Evolutionary conservation across 1,140 invertebrate genomes (phyloP), one percentile per base, ranked within the genome.

Genomic region (Listronotus oregonensis): DNA sequence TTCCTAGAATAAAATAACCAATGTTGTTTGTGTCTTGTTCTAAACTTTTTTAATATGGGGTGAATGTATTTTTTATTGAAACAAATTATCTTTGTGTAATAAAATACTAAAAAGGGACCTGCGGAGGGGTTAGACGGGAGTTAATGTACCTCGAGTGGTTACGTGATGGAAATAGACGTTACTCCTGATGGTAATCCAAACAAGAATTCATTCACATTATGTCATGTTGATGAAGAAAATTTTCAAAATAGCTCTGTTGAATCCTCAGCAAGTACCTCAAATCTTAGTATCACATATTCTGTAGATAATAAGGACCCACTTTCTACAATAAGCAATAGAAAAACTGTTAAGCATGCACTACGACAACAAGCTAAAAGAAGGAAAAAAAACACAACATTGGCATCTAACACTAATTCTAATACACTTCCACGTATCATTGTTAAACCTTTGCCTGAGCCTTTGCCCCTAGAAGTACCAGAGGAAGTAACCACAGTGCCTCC

Each of bases 301-400:
- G 21, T 66, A 66, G 64, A 47, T 37, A 44, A 59, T 14, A 60
- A 54, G 17, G 55, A 57, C 21, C 18, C 31, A 15, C 44, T 54
- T 52, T 32, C 65, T 42, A 67, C 58, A n/a, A 58, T 46, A 54
- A 64, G 57, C 49, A 77, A 47, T 57, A 77, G 74, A 75, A 86
- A 86, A 75, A 85, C 86, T 12, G 85, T 88, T 47, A 89, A 89
- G 74, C 87, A 89, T 80, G 87, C 87, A 55, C 71, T 90, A 62
- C 84, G 88, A 73, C 90, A 92, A 79, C 90, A 92, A 74, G 90
- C 90, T 14, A 91, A 91, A 80, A 90, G 62, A 82, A 90, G 69
- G 84, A 89, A 73, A 91, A n/a, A 91, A 81, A 92, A 90, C 71
- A 88, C 87, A 11, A 88, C 86, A 18, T 87, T 89, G 71, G 89